Base-by-base conservation (phyloP, 1,140 invertebrate genomes). In the Diuraphis noxia region DNA sequence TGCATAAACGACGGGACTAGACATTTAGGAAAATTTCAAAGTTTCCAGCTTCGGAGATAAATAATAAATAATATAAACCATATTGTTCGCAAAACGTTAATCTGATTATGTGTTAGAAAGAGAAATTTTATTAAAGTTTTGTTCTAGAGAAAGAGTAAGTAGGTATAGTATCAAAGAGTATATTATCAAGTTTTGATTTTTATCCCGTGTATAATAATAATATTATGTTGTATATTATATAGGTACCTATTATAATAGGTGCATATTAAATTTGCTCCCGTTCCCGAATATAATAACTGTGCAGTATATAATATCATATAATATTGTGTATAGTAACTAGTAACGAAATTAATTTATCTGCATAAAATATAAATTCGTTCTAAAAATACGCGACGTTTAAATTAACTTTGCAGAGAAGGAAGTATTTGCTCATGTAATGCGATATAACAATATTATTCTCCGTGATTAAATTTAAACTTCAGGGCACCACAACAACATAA, bases 351-450 rank as follows among this genome's bases (percentile, higher is more conserved):
- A 84, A 30, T 84, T 84, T 84, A 30, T 84, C 25, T 41, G 38
- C 40, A 84, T 84, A 84, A 84, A 84, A 84, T 41, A 41, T 84
- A 84, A 84, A 43, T 84, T 43, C 17, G 30, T 84, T 41, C 3
- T 86, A 86, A 86, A 86, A 86, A 52, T 52, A 86, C 36, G 34
- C 36, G 85, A 86, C 43, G 43, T 86, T 52, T 36, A 52, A 86
- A 52, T 52, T 49, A 86, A 52, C 85, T 36, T 46, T 49, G 30
- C 21, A n/a, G 23, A 36, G 43, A 6, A 52, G 21, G 13, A 85
- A 86, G 36, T 49, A 49, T 86, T 86, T 86, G 43, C 10, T 52
- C 85, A 34, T 52, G 36, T 52, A 86, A 52, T 38, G 23, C 34
- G 30, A 30, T 41, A 52, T 52, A 72, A 72, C 13, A 72, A 52